These are phyloP conservation scores for Semaprochilodus insignis DNA, from an alignment of 2,797 vertebrate genomes.

Conservation along the genomic window DNA sequence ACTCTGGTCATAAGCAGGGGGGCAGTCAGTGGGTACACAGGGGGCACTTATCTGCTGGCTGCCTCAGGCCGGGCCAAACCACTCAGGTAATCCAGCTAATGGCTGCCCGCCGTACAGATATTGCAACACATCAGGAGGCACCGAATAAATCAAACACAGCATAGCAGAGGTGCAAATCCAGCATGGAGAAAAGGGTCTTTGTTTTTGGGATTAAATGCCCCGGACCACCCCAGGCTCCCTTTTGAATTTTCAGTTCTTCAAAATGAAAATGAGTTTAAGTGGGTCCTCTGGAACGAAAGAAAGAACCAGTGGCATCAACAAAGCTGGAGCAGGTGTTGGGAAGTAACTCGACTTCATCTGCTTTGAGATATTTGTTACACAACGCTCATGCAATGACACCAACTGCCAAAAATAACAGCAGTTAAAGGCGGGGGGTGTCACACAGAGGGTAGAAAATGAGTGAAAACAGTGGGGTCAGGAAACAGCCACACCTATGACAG, in stretches of 20 bases:
- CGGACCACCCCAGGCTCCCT: slow-evolving; percentile 49
- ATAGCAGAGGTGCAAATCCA: slow-evolving; percentile 28
- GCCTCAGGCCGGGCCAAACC: slow-evolving; percentile 28
- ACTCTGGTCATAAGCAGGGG: slow-evolving; percentile 59
- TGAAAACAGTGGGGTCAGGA: not conserved
- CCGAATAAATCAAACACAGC: slow-evolving; percentile 39
- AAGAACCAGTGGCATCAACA: not conserved
- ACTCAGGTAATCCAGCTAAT: slow-evolving; percentile 47
- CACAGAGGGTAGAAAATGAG: not conserved
- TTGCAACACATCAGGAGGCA: slow-evolving; percentile 50
- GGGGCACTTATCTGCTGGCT: slow-evolving; percentile 37
- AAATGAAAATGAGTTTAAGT: slow-evolving; percentile 37
- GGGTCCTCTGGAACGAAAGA: not conserved
- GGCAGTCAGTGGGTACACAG: slow-evolving; percentile 49
- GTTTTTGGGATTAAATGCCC: slow-evolving; percentile 65
- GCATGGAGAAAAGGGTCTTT: slow-evolving; percentile 52
- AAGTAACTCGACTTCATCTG: not conserved
- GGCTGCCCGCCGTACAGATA: slow-evolving; percentile 54
- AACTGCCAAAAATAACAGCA: not conserved
- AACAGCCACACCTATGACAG: not conserved
- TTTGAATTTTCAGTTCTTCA: slow-evolving; percentile 58
- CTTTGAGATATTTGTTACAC: not conserved
- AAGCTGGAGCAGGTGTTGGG: slow-evolving; percentile 17
- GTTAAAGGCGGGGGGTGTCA: not conserved
- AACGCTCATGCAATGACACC: not conserved